Conservation (phyloP, 1,140 invertebrate species). For the Cryptotermes secundus region DNA sequence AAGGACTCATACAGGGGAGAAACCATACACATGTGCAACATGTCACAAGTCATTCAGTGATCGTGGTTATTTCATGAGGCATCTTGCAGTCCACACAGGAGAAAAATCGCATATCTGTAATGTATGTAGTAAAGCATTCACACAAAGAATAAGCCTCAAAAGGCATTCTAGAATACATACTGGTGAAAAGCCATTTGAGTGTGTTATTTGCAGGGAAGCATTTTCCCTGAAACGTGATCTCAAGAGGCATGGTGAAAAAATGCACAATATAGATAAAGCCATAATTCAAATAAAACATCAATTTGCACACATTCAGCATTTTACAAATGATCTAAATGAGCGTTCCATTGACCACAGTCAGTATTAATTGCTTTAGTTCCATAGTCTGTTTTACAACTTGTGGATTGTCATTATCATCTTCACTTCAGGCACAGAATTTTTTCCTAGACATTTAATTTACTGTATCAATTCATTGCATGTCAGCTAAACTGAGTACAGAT, state of each 20-base stretch:
- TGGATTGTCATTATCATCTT: too few relatives aligned
- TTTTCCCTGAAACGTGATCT: slow-evolving; percentile 77
- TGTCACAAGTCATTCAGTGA: slow-evolving; percentile 54
- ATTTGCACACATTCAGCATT: not conserved
- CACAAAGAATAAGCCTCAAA: slow-evolving; percentile 54
- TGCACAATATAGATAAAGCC: slow-evolving; percentile 59
- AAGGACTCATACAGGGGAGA: slow-evolving; percentile 65
- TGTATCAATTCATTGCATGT: too few relatives aligned
- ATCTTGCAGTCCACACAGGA: slow-evolving; percentile 59
- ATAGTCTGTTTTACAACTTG: too few relatives aligned
- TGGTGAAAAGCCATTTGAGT: slow-evolving; percentile 54
- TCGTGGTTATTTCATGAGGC: slow-evolving; percentile 55
- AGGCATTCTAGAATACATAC: slow-evolving; percentile 60
- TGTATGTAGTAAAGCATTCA: slow-evolving; percentile 59
- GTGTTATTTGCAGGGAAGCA: slow-evolving; percentile 65
- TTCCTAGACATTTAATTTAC: too few relatives aligned
- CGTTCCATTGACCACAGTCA: not conserved
- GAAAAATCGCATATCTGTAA: slow-evolving; percentile 54
- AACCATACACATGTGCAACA: slow-evolving; percentile 62
- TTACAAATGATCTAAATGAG: not conserved
- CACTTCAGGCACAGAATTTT: too few relatives aligned
- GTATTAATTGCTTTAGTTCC: not conserved
- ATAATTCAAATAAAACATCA: not conserved
- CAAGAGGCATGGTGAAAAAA: slow-evolving; percentile 72
- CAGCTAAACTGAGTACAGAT: too few relatives aligned